Evolutionary conservation across 1,140 invertebrate genomes (phyloP), one percentile per base, ranked within the genome.

Genomic region (Leptinotarsa texana): DNA sequence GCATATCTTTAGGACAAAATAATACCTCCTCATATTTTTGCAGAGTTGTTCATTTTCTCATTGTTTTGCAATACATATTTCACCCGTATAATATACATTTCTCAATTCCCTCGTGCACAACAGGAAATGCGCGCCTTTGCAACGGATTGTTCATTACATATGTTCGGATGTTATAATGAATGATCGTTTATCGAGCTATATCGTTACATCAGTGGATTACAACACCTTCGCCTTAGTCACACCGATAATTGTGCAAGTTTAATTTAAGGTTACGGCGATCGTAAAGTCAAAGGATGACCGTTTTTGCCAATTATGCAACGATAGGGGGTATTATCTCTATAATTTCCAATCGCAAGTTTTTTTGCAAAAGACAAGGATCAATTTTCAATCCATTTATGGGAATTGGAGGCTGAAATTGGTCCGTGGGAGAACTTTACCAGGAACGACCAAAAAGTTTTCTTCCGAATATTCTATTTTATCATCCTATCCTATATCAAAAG

Each of bases 101-200:
- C 33, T 42, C 33, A 42, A 42, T 42, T 42, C 51, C 51, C 51
- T 57, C 15, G 51, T 57, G n/a, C n/a, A 15, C 5, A 6, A 57
- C 51, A 57, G 51, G 51, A 57, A 57, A 57, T 57, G 6, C 51
- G 51, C 51, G 15, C 51, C 51, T n/a, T 42, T 57, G 51, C 51
- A 57, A 57, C n/a, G 15, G 51, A 57, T 57, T 57, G 17, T 18
- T 57, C 51, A 17, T 57, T 57, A 57, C 51, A 57, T 57, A n/a
- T 57, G 51, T 57, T 57, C 51, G 51, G 51, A 57, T 57, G 51
- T n/a, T 17, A 57, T 57, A 57, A 57, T 57, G 51, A n/a, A 57
- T n/a, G 51, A 57, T 57, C 51, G n/a, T 57, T 57, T 57, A 57
- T 57, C 51, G 51, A 18, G 51, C 51, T 57, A 57, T 57, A 57